Evolutionary conservation across 2,797 vertebrate species (phyloP).

Genomic region (Melanotaenia nigrans): DNA sequence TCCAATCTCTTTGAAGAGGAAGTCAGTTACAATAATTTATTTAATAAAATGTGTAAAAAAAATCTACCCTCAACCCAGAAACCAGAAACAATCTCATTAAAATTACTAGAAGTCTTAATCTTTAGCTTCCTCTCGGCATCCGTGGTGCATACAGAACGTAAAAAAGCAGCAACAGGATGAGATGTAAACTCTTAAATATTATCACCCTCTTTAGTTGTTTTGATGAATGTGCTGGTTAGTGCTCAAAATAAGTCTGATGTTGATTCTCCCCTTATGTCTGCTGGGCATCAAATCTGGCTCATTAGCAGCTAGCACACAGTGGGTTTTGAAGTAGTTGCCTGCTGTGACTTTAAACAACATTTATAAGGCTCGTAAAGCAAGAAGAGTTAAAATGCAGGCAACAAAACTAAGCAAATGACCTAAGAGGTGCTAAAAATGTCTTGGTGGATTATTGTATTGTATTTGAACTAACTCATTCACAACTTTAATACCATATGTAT

Average conservation of each 20-base stretch:
- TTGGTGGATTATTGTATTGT: background rate
- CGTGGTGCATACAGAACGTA: background rate
- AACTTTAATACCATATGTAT: background rate
- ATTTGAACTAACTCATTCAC: background rate
- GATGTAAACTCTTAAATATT: conserved; percentile 5
- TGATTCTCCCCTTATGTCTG: conserved; percentile 1
- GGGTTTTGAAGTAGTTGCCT: conserved; percentile 12
- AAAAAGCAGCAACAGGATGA: background rate
- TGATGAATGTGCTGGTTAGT: conserved; percentile 4
- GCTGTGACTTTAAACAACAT: conserved; percentile 13
- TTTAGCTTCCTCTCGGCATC: conserved; percentile 7
- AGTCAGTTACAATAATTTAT: background rate
- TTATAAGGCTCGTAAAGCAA: background rate
- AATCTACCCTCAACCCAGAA: background rate
- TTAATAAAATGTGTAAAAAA: background rate
- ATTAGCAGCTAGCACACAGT: conserved; percentile 10
- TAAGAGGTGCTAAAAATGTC: background rate
- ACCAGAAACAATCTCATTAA: conserved; percentile 30
- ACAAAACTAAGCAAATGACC: background rate
- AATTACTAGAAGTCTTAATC: conserved; percentile 14
- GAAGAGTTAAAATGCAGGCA: background rate
- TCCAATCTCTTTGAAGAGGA: background rate
- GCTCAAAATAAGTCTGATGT: conserved; percentile 3
- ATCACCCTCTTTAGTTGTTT: conserved; percentile 3
- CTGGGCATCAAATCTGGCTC: conserved; percentile 18